Percentiles rank a stretch among this genome's conserved stretches.
Evolutionary conservation across 2,113 vertebrate species (phyloP).

Genomic region (Colaptes auratus): DNA sequence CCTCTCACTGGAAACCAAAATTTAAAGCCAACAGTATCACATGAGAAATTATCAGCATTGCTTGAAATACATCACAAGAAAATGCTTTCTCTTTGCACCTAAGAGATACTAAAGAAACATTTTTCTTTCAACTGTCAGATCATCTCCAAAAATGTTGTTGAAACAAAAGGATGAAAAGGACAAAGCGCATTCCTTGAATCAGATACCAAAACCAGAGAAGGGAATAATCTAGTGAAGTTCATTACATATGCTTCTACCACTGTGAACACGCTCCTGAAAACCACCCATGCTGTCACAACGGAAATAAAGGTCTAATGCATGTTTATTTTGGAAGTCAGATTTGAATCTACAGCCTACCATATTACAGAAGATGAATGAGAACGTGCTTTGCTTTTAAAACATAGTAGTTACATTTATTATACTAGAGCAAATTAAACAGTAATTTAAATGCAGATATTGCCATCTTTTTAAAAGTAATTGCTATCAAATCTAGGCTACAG

Average conservation of each 20-base stretch:
- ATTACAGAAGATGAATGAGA: neutral
- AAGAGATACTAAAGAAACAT: neutral
- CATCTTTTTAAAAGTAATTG: neutral
- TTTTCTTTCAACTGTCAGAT: neutral
- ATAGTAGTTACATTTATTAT: neutral
- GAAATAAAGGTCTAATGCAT: neutral
- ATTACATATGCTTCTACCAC: neutral
- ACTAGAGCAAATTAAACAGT: neutral
- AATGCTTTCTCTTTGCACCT: neutral
- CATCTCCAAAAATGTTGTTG: neutral
- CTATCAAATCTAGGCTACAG: neutral
- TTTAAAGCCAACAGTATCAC: neutral
- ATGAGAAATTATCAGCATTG: neutral
- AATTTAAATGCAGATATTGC: neutral
- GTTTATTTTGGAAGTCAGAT: neutral
- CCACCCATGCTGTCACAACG: neutral
- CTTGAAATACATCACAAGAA: neutral
- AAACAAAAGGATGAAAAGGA: neutral
- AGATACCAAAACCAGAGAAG: neutral
- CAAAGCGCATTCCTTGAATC: neutral
- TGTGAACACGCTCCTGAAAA: neutral
- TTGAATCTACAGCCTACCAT: neutral
- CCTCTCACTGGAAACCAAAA: neutral
- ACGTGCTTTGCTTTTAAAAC: neutral
- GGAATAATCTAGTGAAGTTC: neutral